Conservation (phyloP, 2,888 invertebrate genomes). For the Frankliniella intonsa region DNA sequence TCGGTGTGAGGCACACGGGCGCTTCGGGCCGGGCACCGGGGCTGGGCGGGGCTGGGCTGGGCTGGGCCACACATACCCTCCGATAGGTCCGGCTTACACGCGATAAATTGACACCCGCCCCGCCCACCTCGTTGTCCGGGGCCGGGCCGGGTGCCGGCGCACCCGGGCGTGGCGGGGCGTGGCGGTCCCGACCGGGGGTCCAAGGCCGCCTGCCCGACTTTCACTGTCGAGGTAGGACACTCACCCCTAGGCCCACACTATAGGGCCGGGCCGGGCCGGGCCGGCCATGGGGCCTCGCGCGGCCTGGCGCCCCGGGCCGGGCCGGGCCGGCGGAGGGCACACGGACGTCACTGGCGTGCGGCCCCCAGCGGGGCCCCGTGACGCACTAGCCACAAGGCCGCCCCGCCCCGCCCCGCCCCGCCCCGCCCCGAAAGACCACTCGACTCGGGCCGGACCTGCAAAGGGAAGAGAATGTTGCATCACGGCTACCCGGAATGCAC, state of each 20-base stretch:
- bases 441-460: no score
- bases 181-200: not conserved
- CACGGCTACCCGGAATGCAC: no score
- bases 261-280: not conserved
- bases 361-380: not conserved
- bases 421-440: no score
- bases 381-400: not conserved
- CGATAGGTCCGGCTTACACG: not conserved
- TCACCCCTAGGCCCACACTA: not conserved
- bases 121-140: not conserved
- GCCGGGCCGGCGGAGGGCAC: not conserved
- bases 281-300: not conserved
- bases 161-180: not conserved
- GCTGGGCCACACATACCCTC: not conserved
- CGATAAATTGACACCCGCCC: no score
- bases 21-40: no score
- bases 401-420: no score
- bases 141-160: not conserved
- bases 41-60: no score
- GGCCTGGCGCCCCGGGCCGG: not conserved
- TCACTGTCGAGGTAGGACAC: constrained; percentile 10
- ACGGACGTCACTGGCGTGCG: no score
- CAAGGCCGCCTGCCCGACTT: not conserved
- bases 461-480: no score
- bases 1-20: no score